Evolutionary conservation across 1,140 invertebrate species (phyloP), one percentile per base, ranked within the genome.

Genomic region (Brachionus paranguensis): DNA sequence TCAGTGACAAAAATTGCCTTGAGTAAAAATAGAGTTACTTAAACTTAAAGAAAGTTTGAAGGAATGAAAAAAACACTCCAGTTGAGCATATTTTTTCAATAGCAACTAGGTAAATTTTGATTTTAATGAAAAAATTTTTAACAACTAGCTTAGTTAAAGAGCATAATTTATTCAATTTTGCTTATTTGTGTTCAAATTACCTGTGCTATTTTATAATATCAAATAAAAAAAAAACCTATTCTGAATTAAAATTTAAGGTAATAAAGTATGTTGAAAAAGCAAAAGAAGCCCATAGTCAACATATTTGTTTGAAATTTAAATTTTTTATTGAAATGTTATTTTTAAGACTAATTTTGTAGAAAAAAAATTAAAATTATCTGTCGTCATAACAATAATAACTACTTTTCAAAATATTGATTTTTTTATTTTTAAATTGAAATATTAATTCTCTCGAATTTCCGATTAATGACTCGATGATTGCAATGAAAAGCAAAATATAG

Each of bases 321-420:
- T 41, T 72, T 72, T 29, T 70, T 68, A 11, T 68, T 33, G 8
- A 70, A 70, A 33, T 72, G 29, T 72, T 72, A 43, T 43, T 72
- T 43, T 72, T 72, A 41, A 33, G 24, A 27, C 24, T 12, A 17
- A 20, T 72, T 20, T 60, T 24, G 17, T 60, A 8, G 53, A 60
- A 60, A 43, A 72, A 24, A 72, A 20, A 72, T 72, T 47, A 43
- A 37, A 72, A 72, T 72, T 72, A 72, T 72, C 68, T 72, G 68
- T 72, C 68, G 68, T 72, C 68, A 72, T 72, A 72, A 72, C 68
- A 72, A 72, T 72, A 37, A 6, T 7, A 43, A 41, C 68, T 72
- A 41, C 29, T 68, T 68, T 33, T 43, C 29, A 43, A 72, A 72
- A 41, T 43, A 43, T 43, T 37, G 41, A 43, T 41, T 72, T 72